A percentile compares a stretch with the other conserved stretches of the same genome.
Conservation (phyloP, 2,797 vertebrate species). For the Discoglossus pictus region DNA sequence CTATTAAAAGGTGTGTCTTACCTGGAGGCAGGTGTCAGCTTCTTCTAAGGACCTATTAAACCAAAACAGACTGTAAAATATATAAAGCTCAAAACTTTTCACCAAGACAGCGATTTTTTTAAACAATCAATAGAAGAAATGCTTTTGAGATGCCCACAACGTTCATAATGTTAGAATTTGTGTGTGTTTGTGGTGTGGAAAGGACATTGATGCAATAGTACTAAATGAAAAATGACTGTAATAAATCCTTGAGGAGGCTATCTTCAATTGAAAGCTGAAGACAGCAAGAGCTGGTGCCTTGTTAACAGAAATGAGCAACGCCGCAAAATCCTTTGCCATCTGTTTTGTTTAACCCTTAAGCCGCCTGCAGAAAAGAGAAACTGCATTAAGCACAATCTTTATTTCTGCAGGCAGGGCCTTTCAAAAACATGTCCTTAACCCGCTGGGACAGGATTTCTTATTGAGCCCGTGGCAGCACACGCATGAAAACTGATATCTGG, state of each 20-base stretch:
- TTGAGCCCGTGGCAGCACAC: slow-evolving; percentile 43
- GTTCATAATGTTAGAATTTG: neutral
- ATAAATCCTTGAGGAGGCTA: slow-evolving; percentile 19
- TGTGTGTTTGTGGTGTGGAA: neutral
- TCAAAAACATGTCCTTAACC: slow-evolving; percentile 41
- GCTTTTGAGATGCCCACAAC: too few species aligned
- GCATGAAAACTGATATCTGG: slow-evolving; percentile 48
- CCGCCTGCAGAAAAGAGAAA: neutral
- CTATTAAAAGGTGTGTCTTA: too few species aligned
- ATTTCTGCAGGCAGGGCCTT: slow-evolving; percentile 26
- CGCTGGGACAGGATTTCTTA: slow-evolving; percentile 28
- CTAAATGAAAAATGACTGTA: slow-evolving; percentile 38
- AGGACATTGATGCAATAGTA: slow-evolving; percentile 1
- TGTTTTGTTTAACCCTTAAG: slow-evolving; percentile 31
- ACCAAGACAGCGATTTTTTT: too few species aligned
- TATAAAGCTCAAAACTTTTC: too few species aligned
- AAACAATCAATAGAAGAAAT: too few species aligned
- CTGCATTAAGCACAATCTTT: slow-evolving; percentile 18
- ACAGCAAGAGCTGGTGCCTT: slow-evolving; percentile 16
- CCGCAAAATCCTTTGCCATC: slow-evolving; percentile 11
- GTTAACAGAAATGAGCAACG: slow-evolving; percentile 30
- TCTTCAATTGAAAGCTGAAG: neutral
- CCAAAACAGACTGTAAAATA: too few species aligned
- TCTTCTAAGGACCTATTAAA: too few species aligned
- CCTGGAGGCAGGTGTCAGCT: too few species aligned